These are phyloP conservation scores for Falco novaeseelandiae DNA, from an alignment of 2,797 vertebrate genomes.

Conservation along the genomic window DNA sequence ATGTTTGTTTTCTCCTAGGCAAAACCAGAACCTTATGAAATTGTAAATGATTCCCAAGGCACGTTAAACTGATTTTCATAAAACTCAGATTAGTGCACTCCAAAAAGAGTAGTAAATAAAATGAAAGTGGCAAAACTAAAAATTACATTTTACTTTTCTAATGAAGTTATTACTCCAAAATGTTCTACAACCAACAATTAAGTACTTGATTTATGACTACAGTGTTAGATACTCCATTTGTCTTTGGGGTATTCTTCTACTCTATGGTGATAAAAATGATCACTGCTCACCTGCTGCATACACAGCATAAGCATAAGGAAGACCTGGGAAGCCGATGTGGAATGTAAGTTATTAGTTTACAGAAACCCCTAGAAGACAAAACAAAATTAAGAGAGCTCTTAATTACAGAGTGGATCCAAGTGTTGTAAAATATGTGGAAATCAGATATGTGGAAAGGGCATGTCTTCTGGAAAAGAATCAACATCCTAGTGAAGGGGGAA, in stretches of 20 bases:
- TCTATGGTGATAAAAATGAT: not conserved
- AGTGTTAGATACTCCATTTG: not conserved
- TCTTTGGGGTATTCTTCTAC: not conserved
- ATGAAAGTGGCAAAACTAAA: not conserved
- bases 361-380: not conserved
- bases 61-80: constrained; percentile 7
- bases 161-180: constrained; percentile 29
- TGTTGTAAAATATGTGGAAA: not conserved
- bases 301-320: not conserved
- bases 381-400: not conserved
- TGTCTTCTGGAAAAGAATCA: not conserved
- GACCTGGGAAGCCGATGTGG: not conserved
- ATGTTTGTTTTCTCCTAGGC: constrained; percentile 56
- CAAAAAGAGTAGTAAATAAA: constrained; percentile 19
- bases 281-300: not conserved
- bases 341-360: not conserved
- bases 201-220: not conserved
- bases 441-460: not conserved
- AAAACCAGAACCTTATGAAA: constrained; percentile 44
- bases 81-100: constrained; percentile 19
- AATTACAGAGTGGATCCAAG: not conserved
- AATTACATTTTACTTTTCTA: constrained; percentile 17
- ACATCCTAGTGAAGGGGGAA: not conserved
- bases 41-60: constrained; percentile 51
- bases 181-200: constrained; percentile 7